Evolutionary conservation across 2,797 vertebrate species (phyloP), one percentile per base, ranked within the genome.

Genomic region (Neomorphus geoffroyi): DNA sequence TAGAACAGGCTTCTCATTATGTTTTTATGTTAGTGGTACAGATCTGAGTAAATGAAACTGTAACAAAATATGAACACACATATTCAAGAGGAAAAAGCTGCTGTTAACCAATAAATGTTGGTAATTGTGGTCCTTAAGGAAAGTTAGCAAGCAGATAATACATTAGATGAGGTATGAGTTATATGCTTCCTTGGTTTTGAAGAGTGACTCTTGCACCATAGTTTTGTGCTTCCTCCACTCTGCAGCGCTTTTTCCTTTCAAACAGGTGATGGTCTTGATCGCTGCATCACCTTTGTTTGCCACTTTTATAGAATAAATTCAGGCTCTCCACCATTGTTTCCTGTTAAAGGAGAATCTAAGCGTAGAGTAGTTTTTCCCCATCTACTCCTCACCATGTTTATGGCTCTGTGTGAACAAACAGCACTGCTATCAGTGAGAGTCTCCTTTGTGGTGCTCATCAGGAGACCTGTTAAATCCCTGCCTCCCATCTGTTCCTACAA

Each of bases 401-500:
- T 39, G 19, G 35, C 37, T 50, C 23, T 50, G 7, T 80, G 18
- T 62, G 62, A 90, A 53, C 46, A 70, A 90, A 70, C 28, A 45
- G 12, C 5, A 8, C n/a, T 62, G 37, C 23, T 88, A 71, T 5
- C 46, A 79, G 21, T 43, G 39, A 66, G 74, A 80, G 39, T 81
- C 43, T 91, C 65, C 50, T 90, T 64, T 0, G 0, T 62, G 62
- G 46, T 88, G 54, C 77, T 88, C 37, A 30, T 88, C 46, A 79
- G 43, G 61, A 94, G 73, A 66, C 80, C 61, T 65, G 65, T 83
- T 90, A 93, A 94, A 70, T 92, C 80, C 50, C 65, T 70, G 41
- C 35, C 37, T 92, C 57, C 90, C 83, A 73, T 92, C 90, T 96
- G 83, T 81, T 90, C 70, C 62, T 58, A 81, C 73, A 88, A 33